Percentiles rank a stretch among this genome's conserved stretches.
Evolutionary conservation across 1,140 invertebrate species (phyloP).

Genomic region (Apis cerana): DNA sequence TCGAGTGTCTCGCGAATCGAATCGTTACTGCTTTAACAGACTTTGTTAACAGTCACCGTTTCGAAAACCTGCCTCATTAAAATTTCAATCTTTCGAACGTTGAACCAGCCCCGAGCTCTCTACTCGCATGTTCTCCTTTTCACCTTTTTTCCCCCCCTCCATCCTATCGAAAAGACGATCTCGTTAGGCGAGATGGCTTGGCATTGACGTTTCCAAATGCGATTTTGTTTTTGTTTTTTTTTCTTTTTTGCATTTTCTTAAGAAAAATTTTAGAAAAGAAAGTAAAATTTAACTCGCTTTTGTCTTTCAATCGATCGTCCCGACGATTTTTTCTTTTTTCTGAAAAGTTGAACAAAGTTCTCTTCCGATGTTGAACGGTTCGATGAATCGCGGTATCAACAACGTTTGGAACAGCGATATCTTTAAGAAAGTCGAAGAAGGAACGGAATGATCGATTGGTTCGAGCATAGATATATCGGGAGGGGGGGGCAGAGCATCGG

Average conservation of each 20-base stretch:
- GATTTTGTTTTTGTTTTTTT: too few species aligned
- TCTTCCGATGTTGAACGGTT: too few species aligned
- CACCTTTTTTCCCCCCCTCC: not conserved
- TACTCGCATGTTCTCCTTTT: not conserved
- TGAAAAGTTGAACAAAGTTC: too few species aligned
- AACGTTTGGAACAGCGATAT: too few species aligned
- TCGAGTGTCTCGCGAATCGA: slow-evolving; percentile 67
- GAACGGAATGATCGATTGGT: slow-evolving; percentile 52
- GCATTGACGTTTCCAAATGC: too few species aligned
- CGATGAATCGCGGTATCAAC: too few species aligned
- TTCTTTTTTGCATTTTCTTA: too few species aligned
- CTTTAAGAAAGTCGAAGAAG: slow-evolving; percentile 6
- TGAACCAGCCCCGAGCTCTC: slow-evolving; percentile 5
- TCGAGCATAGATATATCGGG: slow-evolving; percentile 3
- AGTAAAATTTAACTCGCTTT: too few species aligned
- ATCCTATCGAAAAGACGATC: too few species aligned
- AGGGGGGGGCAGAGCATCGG: slow-evolving; percentile 3
- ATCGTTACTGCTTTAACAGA: slow-evolving; percentile 68
- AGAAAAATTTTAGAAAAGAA: too few species aligned
- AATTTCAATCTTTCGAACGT: slow-evolving; percentile 35
- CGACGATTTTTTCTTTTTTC: too few species aligned
- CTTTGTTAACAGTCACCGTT: slow-evolving; percentile 62
- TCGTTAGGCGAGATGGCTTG: not conserved
- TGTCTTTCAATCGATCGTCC: too few species aligned
- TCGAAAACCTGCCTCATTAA: slow-evolving; percentile 5